A percentile compares a stretch with the other conserved stretches of the same genome.
Evolutionary conservation across 2,797 vertebrate genomes (phyloP).

Genomic region (Pangasius macronema): DNA sequence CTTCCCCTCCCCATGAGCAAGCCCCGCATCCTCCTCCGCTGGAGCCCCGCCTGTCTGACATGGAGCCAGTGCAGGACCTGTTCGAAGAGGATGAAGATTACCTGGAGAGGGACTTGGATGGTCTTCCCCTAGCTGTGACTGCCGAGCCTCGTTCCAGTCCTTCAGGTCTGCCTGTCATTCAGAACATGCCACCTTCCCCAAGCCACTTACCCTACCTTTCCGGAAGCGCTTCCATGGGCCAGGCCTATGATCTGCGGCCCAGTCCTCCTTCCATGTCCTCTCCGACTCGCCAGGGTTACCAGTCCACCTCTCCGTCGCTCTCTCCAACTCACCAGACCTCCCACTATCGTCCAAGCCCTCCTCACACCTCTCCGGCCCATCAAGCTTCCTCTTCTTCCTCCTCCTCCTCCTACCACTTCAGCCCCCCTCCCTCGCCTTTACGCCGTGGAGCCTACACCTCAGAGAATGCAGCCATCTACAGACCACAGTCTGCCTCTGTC

Average conservation of each 20-base stretch:
- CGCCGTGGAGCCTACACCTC: conserved; percentile 82
- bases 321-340: conserved; percentile 86
- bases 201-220: conserved; percentile 75
- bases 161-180: conserved; percentile 77
- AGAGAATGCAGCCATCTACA: conserved; percentile 79
- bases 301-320: conserved; percentile 82
- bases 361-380: conserved; percentile 83
- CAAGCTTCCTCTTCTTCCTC: conserved; percentile 69
- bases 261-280: conserved; percentile 80
- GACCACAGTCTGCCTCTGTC: conserved; percentile 81
- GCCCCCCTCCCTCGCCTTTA: conserved; percentile 84
- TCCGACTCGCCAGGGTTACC: conserved; percentile 82
- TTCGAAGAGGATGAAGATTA: conserved; percentile 83
- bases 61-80: conserved; percentile 80
- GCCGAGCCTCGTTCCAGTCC: conserved; percentile 80
- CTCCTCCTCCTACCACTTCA: conserved; percentile 79
- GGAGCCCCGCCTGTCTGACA: conserved; percentile 78
- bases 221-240: conserved; percentile 75
- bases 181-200: conserved; percentile 84
- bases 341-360: conserved; percentile 82
- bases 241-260: conserved; percentile 85
- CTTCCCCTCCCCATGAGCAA: conserved; percentile 57
- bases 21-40: conserved; percentile 54
- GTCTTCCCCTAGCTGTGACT: conserved; percentile 80
- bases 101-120: conserved; percentile 81